Conservation (phyloP, 2,113 vertebrate species). For the Lipophrys pholis region DNA sequence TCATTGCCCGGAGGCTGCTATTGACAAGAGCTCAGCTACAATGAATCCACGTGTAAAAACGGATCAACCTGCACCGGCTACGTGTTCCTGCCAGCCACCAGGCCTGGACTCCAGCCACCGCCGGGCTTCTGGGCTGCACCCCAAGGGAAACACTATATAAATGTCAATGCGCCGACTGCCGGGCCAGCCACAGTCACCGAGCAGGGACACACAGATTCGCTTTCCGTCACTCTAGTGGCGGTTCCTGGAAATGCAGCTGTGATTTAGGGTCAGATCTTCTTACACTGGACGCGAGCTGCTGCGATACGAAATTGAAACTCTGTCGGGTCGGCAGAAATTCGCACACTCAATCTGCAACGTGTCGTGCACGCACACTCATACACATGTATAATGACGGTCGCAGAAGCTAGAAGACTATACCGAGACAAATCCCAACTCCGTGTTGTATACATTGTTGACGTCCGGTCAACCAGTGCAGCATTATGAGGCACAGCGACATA, state of each 20-base stretch:
- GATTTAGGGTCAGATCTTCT: conserved; percentile 47
- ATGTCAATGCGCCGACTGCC: conserved; percentile 60
- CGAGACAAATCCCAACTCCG: conserved; percentile 10
- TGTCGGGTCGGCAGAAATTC: conserved; percentile 41
- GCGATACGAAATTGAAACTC: conserved; percentile 56
- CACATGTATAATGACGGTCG: conserved; percentile 31
- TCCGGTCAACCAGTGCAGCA: conserved; percentile 21
- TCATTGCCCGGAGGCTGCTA: conserved; percentile 70
- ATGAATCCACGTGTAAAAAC: conserved; percentile 53
- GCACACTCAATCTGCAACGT: conserved; percentile 26
- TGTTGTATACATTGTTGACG: conserved; percentile 21
- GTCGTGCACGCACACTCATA: conserved; percentile 5
- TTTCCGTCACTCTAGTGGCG: conserved; percentile 56
- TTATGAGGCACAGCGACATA: conserved; percentile 66
- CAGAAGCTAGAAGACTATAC: conserved; percentile 15
- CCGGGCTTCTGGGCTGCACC: conserved; percentile 55
- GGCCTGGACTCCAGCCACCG: conserved; percentile 41
- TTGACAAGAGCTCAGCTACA: conserved; percentile 55
- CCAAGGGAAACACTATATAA: conserved; percentile 71
- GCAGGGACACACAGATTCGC: conserved; percentile 10
- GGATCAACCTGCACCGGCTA: conserved; percentile 41
- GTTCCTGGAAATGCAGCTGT: conserved; percentile 58
- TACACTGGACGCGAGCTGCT: conserved; percentile 44
- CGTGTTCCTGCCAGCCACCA: conserved; percentile 23
- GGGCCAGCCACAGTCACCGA: conserved; percentile 41